These are phyloP conservation scores for Rotaria macrura DNA, from an alignment of 2,888 invertebrate genomes.

Conservation along the genomic window DNA sequence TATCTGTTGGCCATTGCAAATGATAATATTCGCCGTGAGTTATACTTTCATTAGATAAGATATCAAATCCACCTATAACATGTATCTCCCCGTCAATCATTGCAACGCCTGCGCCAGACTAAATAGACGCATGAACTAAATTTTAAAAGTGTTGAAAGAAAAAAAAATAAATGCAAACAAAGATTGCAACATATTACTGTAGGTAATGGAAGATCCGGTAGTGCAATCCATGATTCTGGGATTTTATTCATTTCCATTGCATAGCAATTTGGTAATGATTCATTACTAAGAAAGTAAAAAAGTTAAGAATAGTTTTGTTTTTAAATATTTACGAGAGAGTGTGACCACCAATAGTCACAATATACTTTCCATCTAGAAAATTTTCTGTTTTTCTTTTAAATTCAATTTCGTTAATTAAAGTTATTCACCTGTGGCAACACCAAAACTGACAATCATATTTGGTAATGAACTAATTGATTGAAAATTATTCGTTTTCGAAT, in stretches of 20 bases:
- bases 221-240: neutral
- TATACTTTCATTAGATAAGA: neutral
- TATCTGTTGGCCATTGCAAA: neutral
- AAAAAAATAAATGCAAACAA: neutral
- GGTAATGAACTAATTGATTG: neutral
- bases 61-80: constrained; percentile 4
- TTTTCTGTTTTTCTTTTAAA: too few species aligned
- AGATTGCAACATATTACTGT: neutral
- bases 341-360: neutral
- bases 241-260: neutral
- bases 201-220: neutral
- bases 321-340: neutral
- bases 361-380: neutral
- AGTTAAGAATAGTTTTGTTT: neutral
- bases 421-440: neutral
- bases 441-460: neutral
- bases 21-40: neutral
- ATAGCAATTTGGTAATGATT: neutral
- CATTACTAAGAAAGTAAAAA: neutral
- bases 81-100: neutral
- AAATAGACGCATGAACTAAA: neutral
- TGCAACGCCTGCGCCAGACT: neutral
- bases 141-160: neutral
- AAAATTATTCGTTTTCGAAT: neutral
- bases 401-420: too few species aligned